Evolutionary conservation across 2,113 vertebrate genomes (phyloP), one percentile per base, ranked within the genome.

Genomic region (Callipepla californica): DNA sequence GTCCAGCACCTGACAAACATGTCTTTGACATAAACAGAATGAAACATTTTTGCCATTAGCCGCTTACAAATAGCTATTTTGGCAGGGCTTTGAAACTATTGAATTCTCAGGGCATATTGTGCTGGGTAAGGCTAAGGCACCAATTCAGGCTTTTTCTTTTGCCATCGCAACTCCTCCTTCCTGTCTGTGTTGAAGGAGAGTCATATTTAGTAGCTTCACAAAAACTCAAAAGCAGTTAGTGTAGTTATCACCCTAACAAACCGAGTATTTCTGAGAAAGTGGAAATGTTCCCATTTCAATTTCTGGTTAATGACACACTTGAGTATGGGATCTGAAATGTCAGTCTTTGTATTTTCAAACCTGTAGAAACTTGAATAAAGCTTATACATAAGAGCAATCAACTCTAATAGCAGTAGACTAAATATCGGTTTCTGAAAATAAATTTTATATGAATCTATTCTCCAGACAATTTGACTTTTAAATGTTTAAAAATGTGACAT

Each of bases 401-500:
- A 80, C 89, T 93, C 95, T 89, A 74, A 96, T 93, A 94, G 83
- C 92, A 95, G 93, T 96, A 93, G 95, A 90, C 93, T 96, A 97
- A 97, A 96, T 97, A 97, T 79, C 77, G n/a, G 92, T 96, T 97
- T 97, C 96, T 95, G 94, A 97, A 97, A 98, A 97, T 97, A 97
- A 96, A 97, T 97, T 97, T 97, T 97, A 96, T 87, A 95, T 93
- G 88, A 96, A 95, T 96, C 80, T 96, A 66, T 97, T 98, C 96
- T 97, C 94, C 96, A 96, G 95, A 96, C 95, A 95, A 96, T 97
- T 98, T 97, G 97, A 97, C 94, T 97, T 98, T 97, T 97, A 97
- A 97, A 96, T 97, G 93, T 96, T 97, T 97, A 75, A 97, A 96
- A 96, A 94, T 95, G 80, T 96, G 96, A 97, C 92, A 96, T 97